phyloP scores from a whole-genome alignment of 2,888 invertebrate genomes.

The Scotopteryx bipunctaria region DNA sequence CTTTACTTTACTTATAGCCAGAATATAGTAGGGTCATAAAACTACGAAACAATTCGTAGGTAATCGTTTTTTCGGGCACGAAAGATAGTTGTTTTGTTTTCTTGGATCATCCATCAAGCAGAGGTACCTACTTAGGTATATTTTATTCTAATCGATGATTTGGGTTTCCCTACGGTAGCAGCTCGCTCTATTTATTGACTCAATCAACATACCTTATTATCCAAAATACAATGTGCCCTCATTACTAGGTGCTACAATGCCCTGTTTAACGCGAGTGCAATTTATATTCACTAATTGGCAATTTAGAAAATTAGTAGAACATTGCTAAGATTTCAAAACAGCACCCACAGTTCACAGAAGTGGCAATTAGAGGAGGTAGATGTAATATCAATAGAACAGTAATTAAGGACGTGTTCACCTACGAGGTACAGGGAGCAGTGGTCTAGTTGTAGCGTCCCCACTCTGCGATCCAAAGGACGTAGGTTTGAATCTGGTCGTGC shows the following conservation, averaged over 20 bases:
- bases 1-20: not conserved
- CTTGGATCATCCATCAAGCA: too few species aligned
- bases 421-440: too few species aligned
- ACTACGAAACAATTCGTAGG: not conserved
- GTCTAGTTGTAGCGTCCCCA: too few species aligned
- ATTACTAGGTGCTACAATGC: conserved; percentile 12
- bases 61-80: not conserved
- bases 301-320: conserved; percentile 20
- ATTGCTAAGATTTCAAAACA: conserved; percentile 27
- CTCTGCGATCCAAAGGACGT: too few species aligned
- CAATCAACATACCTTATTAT: conserved; percentile 8
- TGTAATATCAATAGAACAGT: conserved; percentile 24
- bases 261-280: conserved; percentile 16
- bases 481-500: too few species aligned
- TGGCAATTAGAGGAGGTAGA: conserved; percentile 23
- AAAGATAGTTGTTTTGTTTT: not conserved
- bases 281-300: conserved; percentile 25
- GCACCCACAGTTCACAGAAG: conserved; percentile 17
- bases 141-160: too few species aligned
- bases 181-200: too few species aligned
- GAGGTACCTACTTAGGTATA: too few species aligned
- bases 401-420: too few species aligned
- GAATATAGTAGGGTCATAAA: not conserved
- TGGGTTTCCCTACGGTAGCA: too few species aligned
- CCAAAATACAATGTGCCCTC: conserved; percentile 4